A percentile compares a stretch with the other conserved stretches of the same genome.
Conservation (phyloP, 2,113 vertebrate genomes). For the Mirza zaza region DNA sequence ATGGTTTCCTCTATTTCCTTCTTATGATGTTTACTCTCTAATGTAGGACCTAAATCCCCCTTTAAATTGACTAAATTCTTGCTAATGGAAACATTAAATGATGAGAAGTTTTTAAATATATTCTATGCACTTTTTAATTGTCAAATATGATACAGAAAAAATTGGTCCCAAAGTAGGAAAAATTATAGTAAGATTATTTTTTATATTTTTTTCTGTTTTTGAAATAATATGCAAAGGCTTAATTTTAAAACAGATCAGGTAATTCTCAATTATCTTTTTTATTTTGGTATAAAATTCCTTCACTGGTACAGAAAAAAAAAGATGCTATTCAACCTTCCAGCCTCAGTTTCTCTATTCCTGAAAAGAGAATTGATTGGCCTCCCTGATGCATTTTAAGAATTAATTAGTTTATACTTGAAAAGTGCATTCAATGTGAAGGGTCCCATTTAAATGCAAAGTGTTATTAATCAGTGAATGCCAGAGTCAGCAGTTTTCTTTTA, state of each 20-base stretch:
- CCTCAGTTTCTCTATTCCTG: slow-evolving; percentile 45
- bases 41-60: background rate
- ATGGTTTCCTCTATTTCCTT: background rate
- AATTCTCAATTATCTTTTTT: background rate
- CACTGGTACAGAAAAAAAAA: background rate
- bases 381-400: slow-evolving; percentile 10
- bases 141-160: background rate
- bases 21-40: background rate
- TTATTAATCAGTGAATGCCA: slow-evolving; percentile 63
- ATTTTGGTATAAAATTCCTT: background rate
- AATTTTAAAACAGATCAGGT: background rate
- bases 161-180: background rate
- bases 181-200: background rate
- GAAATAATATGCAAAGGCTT: background rate
- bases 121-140: background rate
- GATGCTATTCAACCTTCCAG: background rate
- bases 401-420: slow-evolving; percentile 61
- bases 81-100: background rate
- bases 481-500: slow-evolving; percentile 64
- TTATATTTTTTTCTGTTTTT: background rate
- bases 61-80: background rate
- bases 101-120: background rate
- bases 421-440: slow-evolving; percentile 41
- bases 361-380: slow-evolving; percentile 22
- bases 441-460: slow-evolving; percentile 51